phyloP scores from a whole-genome alignment of 1,140 invertebrate species.

The Oscheius sp. region DNA sequence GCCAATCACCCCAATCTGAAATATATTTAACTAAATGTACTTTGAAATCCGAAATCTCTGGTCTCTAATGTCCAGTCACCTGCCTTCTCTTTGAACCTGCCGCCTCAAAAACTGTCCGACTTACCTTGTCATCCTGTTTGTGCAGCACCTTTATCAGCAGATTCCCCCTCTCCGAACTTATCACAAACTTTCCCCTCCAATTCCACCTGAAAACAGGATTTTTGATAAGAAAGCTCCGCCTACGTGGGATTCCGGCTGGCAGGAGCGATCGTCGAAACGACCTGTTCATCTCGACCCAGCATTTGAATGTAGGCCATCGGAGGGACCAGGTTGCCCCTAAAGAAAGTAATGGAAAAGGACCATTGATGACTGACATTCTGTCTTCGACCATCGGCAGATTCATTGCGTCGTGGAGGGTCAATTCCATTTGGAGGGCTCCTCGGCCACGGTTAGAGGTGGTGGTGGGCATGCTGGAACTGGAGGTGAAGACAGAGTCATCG shows the following conservation, averaged over 20 bases:
- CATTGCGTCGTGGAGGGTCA: neutral
- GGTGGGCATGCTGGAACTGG: neutral
- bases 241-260: neutral
- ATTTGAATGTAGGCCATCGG: constrained; percentile 2
- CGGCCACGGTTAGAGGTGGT: neutral
- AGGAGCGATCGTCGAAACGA: neutral
- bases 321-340: neutral
- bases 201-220: neutral
- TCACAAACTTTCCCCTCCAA: constrained; percentile 5
- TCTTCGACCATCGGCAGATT: neutral
- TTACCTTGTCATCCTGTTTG: constrained; percentile 1
- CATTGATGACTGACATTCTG: no score
- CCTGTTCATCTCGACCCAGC: constrained; percentile 3
- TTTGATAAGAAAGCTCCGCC: neutral
- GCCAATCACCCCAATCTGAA: neutral
- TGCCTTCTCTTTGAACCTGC: no score
- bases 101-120: no score
- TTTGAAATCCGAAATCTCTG: no score
- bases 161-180: neutral
- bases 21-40: constrained; percentile 1
- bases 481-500: neutral
- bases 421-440: neutral
- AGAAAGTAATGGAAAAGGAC: neutral
- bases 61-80: no score
- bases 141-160: neutral